Conservation (phyloP, 2,797 vertebrate species). For the Dromococcyx pavoninus region DNA sequence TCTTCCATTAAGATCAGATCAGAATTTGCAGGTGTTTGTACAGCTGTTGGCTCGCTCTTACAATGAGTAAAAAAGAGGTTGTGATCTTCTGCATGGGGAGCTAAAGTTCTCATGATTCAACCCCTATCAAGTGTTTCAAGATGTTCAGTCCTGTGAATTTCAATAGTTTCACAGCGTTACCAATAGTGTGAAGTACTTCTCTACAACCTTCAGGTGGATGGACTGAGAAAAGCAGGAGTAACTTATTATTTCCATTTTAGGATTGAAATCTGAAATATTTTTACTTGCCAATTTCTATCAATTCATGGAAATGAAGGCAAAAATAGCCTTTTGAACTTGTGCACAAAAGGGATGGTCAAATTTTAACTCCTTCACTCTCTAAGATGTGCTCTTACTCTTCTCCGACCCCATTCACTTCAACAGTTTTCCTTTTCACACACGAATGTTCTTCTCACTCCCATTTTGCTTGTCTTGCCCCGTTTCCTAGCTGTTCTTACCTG, state of each 20-base stretch:
- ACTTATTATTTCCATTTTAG: neutral
- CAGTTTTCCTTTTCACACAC: neutral
- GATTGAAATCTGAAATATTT: neutral
- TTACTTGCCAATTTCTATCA: neutral
- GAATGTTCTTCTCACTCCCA: neutral
- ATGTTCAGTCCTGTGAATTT: neutral
- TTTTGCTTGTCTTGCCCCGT: neutral
- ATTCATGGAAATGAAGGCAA: neutral
- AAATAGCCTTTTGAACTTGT: neutral
- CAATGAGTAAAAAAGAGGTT: neutral
- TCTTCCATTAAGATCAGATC: constrained; percentile 43
- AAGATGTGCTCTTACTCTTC: neutral
- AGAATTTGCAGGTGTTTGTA: constrained; percentile 56
- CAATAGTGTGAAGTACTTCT: neutral
- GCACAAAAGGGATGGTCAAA: neutral
- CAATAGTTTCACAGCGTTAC: neutral
- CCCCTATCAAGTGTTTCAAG: constrained; percentile 33
- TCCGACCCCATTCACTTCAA: neutral
- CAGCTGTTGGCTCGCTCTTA: constrained; percentile 46
- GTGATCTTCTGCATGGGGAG: constrained; percentile 41
- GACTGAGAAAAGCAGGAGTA: neutral
- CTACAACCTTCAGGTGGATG: neutral
- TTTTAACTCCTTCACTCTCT: neutral
- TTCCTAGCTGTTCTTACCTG: neutral
- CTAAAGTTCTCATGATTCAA: constrained; percentile 20